Evolutionary conservation across 2,888 invertebrate genomes (phyloP), one percentile per base, ranked within the genome.

Genomic region (Spodoptera exigua): DNA sequence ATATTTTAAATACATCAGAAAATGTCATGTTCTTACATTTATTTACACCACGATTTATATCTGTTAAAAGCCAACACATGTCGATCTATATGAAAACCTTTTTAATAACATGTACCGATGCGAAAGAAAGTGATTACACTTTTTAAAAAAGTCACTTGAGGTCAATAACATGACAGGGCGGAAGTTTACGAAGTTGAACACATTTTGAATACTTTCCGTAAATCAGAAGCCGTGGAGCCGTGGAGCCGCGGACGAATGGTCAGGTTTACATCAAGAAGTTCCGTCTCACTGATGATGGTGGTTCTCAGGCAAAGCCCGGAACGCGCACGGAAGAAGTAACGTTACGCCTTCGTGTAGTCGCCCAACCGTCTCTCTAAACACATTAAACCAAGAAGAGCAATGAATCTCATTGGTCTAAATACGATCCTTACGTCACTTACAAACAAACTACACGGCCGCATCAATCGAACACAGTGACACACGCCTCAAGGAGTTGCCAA

Each of bases 261-360:
- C 70, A 70, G 62, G 59, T 69, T 75, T 76, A 77, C 66, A 74
- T 77, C 48, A 53, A 60, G 65, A 52, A 66, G 62, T 69, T 74
- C 64, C 68, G 53, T 70, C 63, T 67, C 67, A 78, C 65, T 71
- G 72, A 64, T 74, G 66, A 70, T 60, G 68, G 64, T 75, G 75
- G 81, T 88, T 90, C 89, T 79, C 86, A 90, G 83, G 82, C 86
- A 84, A 61, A 66, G 71, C 60, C 84, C 83, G 87, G 83, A 89
- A 88, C 87, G 80, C 87, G 80, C 74, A 70, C 80, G 83, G 83
- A 83, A 83, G 82, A 81, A 74, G 68, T 54, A 81, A 80, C 76
- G 79, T 76, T 76, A 74, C 70, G 69, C 66, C 61, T 44, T 47
- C 61, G 62, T 56, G 59, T 64, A 69, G 57, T 60, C 69, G 59